Evolutionary conservation across 2,113 vertebrate species (phyloP).

Genomic region (Antechinus flavipes): DNA sequence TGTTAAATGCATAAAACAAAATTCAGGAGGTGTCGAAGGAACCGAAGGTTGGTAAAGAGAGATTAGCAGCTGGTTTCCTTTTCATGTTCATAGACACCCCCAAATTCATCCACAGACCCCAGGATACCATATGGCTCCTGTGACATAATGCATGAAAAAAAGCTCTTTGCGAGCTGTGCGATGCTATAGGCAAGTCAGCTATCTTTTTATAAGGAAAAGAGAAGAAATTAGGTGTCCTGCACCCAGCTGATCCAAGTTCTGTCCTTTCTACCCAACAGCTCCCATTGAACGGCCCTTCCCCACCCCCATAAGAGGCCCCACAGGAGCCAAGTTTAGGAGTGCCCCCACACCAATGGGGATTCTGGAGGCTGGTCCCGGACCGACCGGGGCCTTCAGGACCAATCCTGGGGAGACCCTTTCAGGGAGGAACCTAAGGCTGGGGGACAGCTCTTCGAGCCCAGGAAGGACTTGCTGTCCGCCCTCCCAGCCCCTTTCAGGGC

Average conservation of each 20-base stretch:
- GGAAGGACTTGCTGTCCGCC: background rate
- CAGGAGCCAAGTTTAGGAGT: background rate
- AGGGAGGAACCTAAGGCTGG: background rate
- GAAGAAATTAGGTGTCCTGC: background rate
- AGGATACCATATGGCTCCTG: background rate
- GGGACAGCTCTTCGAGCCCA: background rate
- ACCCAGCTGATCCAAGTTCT: background rate
- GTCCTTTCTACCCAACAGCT: background rate
- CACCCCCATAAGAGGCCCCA: background rate
- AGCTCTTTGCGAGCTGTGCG: background rate
- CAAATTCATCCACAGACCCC: background rate
- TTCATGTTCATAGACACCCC: background rate
- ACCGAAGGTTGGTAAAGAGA: background rate
- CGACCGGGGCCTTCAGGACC: background rate
- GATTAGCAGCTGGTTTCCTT: background rate
- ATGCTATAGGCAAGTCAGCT: background rate
- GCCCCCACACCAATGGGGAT: accelerated
- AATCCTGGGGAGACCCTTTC: background rate
- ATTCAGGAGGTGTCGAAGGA: background rate
- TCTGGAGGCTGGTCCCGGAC: background rate
- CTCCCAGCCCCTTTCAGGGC: background rate
- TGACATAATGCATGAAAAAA: background rate
- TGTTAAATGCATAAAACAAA: background rate
- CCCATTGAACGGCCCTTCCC: too few species aligned
- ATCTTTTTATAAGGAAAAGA: background rate